These are phyloP conservation scores for Heterotilapia buettikoferi DNA, from an alignment of 2,113 vertebrate species.

Conservation along the genomic window DNA sequence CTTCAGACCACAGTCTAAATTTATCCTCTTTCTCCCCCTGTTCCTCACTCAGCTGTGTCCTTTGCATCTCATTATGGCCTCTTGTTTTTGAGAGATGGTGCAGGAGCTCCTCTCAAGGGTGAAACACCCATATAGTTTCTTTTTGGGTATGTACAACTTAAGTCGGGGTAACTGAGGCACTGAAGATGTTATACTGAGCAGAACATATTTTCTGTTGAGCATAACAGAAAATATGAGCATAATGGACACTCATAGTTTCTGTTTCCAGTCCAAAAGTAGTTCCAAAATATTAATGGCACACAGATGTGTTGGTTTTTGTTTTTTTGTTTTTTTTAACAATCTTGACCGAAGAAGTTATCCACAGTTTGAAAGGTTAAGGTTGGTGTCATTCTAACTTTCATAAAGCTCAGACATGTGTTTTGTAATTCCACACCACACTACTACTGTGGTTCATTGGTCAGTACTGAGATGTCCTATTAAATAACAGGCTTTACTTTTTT, in stretches of 20 bases:
- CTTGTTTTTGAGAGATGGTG: constrained; percentile 33
- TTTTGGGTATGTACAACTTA: background rate
- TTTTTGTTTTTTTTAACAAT: background rate
- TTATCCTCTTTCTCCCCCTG: constrained; percentile 32
- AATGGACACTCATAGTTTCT: background rate
- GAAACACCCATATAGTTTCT: constrained; percentile 20
- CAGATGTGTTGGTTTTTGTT: background rate
- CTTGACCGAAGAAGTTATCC: background rate
- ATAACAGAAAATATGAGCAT: background rate
- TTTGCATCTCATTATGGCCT: constrained; percentile 44
- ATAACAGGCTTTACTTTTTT: background rate
- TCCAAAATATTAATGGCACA: background rate
- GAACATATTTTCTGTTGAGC: background rate
- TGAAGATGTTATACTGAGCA: background rate
- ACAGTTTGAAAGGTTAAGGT: background rate
- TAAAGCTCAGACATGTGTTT: background rate
- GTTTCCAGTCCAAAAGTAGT: background rate
- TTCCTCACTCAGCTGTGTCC: constrained; percentile 19
- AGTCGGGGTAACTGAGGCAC: background rate
- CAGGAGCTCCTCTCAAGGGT: constrained; percentile 12
- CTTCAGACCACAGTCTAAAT: constrained; percentile 55
- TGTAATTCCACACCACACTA: background rate
- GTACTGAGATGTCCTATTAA: background rate
- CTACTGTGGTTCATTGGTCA: background rate
- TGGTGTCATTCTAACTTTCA: background rate